Conservation (phyloP, 2,888 invertebrate genomes). For the Cosmia pyralina region DNA sequence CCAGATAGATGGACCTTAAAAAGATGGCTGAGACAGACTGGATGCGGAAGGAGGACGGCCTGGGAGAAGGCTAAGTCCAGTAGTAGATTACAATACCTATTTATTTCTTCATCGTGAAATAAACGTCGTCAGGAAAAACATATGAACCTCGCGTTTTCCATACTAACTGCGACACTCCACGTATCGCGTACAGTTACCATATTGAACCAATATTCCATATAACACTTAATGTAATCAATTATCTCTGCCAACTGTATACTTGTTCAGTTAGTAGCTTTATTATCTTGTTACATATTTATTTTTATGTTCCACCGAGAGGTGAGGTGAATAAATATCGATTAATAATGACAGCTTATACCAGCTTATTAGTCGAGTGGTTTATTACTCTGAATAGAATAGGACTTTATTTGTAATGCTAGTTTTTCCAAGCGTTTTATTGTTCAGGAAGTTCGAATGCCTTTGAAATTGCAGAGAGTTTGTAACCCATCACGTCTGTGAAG, state of each 20-base stretch:
- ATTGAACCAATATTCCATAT: constrained; percentile 53
- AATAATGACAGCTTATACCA: constrained; percentile 44
- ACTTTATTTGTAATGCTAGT: constrained; percentile 16
- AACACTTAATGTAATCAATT: constrained; percentile 62
- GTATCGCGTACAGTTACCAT: constrained; percentile 41
- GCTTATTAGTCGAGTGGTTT: constrained; percentile 50
- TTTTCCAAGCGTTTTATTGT: constrained; percentile 27
- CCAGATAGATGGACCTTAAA: no score
- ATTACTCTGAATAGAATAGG: constrained; percentile 19
- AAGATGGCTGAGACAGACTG: no score
- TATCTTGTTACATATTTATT: constrained; percentile 57
- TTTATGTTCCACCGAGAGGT: constrained; percentile 49
- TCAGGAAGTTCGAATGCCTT: not conserved
- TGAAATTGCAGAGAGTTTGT: not conserved
- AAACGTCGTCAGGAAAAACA: not conserved
- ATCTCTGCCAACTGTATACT: constrained; percentile 53
- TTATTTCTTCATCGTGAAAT: no score
- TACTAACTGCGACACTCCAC: constrained; percentile 15
- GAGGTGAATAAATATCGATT: constrained; percentile 59
- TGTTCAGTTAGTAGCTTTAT: constrained; percentile 55
- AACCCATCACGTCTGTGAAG: no score
- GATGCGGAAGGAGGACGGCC: no score
- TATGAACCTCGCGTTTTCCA: not conserved
- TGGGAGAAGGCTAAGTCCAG: no score
- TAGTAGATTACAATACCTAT: no score